Percentiles rank a stretch among this genome's conserved stretches.
Conservation (phyloP, 2,888 invertebrate genomes). For the Acleris emargana region DNA sequence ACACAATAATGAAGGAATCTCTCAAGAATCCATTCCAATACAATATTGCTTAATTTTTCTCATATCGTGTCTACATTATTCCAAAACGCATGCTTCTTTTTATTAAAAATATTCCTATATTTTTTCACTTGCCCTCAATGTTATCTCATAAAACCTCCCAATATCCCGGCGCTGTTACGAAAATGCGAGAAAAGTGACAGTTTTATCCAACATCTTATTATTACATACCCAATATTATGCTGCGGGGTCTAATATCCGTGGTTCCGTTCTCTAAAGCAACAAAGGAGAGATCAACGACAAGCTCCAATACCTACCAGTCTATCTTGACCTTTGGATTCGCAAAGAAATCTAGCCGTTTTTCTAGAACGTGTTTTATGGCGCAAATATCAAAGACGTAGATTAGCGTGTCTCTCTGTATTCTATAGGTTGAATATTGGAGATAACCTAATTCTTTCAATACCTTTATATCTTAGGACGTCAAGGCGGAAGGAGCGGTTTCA, state of each 20-base stretch:
- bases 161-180: constrained; percentile 30
- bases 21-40: too few relatives aligned
- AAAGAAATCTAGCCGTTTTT: neutral
- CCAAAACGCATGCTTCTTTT: neutral
- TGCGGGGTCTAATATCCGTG: constrained; percentile 25
- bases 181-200: constrained; percentile 42
- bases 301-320: too few relatives aligned
- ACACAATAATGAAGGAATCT: too few relatives aligned
- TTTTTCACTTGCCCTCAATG: constrained; percentile 24
- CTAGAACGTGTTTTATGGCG: neutral
- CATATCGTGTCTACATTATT: neutral
- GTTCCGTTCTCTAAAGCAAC: too few relatives aligned
- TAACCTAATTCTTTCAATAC: too few relatives aligned
- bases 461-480: too few relatives aligned
- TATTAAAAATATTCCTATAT: constrained; percentile 28
- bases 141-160: constrained; percentile 34
- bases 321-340: too few relatives aligned
- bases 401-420: too few relatives aligned
- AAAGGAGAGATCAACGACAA: too few relatives aligned
- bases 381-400: neutral
- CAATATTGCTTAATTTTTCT: neutral
- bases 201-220: constrained; percentile 40
- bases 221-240: constrained; percentile 33
- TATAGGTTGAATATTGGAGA: too few relatives aligned
- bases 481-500: too few relatives aligned